Conservation (phyloP, 2,888 invertebrate species). For the Aphidoletes aphidimyza region DNA sequence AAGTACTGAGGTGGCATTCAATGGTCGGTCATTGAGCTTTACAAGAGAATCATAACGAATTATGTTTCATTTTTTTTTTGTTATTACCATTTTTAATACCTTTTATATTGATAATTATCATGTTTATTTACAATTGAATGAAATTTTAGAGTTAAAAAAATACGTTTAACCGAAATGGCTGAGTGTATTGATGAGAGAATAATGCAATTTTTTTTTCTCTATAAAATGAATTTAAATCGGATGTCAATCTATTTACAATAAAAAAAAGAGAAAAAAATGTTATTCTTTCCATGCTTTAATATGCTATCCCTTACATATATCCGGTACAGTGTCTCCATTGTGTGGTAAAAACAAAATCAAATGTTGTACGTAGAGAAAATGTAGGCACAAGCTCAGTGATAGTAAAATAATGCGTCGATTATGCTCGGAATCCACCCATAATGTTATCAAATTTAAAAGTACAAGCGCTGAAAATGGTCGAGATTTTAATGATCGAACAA, state of each 20-base stretch:
- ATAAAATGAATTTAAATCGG: background rate
- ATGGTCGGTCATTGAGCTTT: too few relatives aligned
- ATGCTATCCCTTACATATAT: slow-evolving; percentile 66
- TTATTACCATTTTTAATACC: too few relatives aligned
- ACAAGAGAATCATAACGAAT: too few relatives aligned
- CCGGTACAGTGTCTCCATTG: slow-evolving; percentile 71
- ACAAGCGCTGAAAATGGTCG: slow-evolving; percentile 67
- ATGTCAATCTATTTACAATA: background rate
- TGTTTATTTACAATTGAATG: too few relatives aligned
- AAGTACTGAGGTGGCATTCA: too few relatives aligned
- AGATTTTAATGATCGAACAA: background rate
- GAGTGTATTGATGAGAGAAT: too few relatives aligned
- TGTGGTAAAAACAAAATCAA: slow-evolving; percentile 72
- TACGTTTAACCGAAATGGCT: too few relatives aligned
- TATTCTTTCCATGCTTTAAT: background rate
- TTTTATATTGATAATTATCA: too few relatives aligned
- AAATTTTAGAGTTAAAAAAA: too few relatives aligned
- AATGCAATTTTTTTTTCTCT: too few relatives aligned
- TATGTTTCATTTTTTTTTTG: too few relatives aligned
- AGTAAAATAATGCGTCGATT: slow-evolving; percentile 70
- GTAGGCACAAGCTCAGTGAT: slow-evolving; percentile 72
- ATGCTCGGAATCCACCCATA: slow-evolving; percentile 71
- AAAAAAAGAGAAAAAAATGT: slow-evolving; percentile 39
- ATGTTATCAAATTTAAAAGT: slow-evolving; percentile 69
- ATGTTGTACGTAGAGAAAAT: slow-evolving; percentile 71